Percentiles rank a stretch among this genome's conserved stretches.
Evolutionary conservation across 1,140 invertebrate genomes (phyloP).

Genomic region (Ectropis grisescens): DNA sequence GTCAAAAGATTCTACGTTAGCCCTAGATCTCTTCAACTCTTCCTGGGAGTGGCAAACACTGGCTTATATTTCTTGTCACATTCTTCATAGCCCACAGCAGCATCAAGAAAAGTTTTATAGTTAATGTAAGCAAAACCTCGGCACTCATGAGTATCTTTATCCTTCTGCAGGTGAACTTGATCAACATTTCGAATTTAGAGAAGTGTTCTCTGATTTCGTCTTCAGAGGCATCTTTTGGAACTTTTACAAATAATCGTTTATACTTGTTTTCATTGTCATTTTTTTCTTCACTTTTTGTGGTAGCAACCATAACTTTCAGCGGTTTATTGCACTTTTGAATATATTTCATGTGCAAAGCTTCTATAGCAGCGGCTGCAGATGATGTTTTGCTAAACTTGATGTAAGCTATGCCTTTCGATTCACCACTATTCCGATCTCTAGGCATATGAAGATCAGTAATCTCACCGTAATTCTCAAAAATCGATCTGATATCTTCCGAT

Average conservation of each 20-base stretch:
- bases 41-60: slow-evolving; percentile 90
- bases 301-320: slow-evolving; percentile 91
- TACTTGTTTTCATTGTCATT: slow-evolving; percentile 90
- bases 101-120: slow-evolving; percentile 85
- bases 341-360: slow-evolving; percentile 88
- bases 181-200: slow-evolving; percentile 85
- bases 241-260: slow-evolving; percentile 89
- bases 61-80: slow-evolving; percentile 91
- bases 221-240: slow-evolving; percentile 85
- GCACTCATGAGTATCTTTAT: slow-evolving; percentile 84
- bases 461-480: slow-evolving; percentile 85
- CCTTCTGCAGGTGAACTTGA: slow-evolving; percentile 87
- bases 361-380: slow-evolving; percentile 85
- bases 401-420: slow-evolving; percentile 88
- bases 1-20: slow-evolving; percentile 25
- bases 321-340: slow-evolving; percentile 81
- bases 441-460: slow-evolving; percentile 93
- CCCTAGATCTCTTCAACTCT: slow-evolving; percentile 45
- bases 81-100: slow-evolving; percentile 90
- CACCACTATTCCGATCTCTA: slow-evolving; percentile 85
- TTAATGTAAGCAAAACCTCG: slow-evolving; percentile 96
- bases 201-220: slow-evolving; percentile 87
- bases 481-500: slow-evolving; percentile 84
- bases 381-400: slow-evolving; percentile 90
- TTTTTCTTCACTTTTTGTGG: slow-evolving; percentile 77